Evolutionary conservation across 1,140 invertebrate genomes (phyloP).

Genomic region (fruit fly (Drosophila melanogaster)): Release_6_plus_ISO1_MT NT_033777.3:19744001-19744500

Average conservation of each 20-base stretch:
- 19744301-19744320: too few relatives aligned
- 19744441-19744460: too few relatives aligned
- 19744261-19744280: constrained; percentile 20
- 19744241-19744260: constrained; percentile 40
- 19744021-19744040: constrained; percentile 50
- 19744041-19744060: constrained; percentile 18
- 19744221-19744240: constrained; percentile 49
- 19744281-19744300: constrained; percentile 56
- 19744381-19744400: too few relatives aligned
- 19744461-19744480: too few relatives aligned
- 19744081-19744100: constrained; percentile 13
- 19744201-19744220: constrained; percentile 78
- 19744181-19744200: constrained; percentile 61
- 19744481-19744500: too few relatives aligned
- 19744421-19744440: too few relatives aligned
- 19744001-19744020: neutral
- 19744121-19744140: neutral
- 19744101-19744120: constrained; percentile 30
- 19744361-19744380: too few relatives aligned
- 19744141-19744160: constrained; percentile 63
- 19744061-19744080: constrained; percentile 8
- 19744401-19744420: too few relatives aligned
- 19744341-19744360: too few relatives aligned
- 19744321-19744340: too few relatives aligned
- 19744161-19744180: constrained; percentile 64